Conservation (phyloP, 2,797 vertebrate genomes). For the Pempheris klunzingeri region DNA sequence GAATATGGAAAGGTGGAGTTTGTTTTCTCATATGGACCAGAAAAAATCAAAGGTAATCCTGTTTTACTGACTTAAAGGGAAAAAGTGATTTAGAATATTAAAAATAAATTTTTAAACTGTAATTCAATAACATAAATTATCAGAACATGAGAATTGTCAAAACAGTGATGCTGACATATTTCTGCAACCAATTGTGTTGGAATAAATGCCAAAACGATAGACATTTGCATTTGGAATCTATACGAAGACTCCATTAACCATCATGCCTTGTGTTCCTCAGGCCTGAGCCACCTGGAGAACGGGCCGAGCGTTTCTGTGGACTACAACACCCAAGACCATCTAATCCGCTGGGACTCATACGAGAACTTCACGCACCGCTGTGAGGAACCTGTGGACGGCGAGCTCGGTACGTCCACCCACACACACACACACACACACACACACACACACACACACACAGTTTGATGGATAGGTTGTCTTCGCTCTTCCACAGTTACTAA, state of each 20-base stretch:
- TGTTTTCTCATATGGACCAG: constrained; percentile 95
- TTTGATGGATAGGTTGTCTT: constrained; percentile 34
- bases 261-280: constrained; percentile 72
- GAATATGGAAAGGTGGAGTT: constrained; percentile 98
- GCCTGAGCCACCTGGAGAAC: constrained; percentile 94
- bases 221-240: background rate
- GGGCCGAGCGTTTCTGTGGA: constrained; percentile 96
- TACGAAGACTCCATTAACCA: constrained; percentile 16
- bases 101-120: background rate
- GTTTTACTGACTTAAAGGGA: background rate
- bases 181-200: background rate
- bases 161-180: background rate
- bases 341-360: constrained; percentile 97
- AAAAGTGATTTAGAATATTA: background rate
- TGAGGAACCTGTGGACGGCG: constrained; percentile 87
- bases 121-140: background rate
- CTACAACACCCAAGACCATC: constrained; percentile 96
- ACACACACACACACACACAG: constrained; percentile 11
- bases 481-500: constrained; percentile 12
- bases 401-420: constrained; percentile 62
- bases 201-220: background rate
- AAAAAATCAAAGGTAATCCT: constrained; percentile 94
- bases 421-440: constrained; percentile 28
- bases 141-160: background rate
- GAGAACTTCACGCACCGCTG: constrained; percentile 89